phyloP scores from a whole-genome alignment of 2,888 invertebrate species.

The Drosophila mayaguana region DNA sequence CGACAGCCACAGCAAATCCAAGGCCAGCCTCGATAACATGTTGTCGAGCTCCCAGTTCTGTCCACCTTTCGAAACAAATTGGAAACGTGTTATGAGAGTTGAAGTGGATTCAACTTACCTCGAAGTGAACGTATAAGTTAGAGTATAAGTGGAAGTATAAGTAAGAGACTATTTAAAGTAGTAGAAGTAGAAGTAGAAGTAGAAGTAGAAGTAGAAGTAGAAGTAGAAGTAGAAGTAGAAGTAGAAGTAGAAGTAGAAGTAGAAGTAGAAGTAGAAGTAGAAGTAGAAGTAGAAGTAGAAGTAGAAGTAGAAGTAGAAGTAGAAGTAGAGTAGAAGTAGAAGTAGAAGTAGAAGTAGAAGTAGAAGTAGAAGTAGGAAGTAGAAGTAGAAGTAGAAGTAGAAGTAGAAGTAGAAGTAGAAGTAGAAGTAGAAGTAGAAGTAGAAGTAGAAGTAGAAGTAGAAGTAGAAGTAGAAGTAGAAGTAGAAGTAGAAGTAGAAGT shows the following conservation, averaged over 20 bases:
- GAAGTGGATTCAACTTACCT: background rate
- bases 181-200: background rate
- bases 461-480: background rate
- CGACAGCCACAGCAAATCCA: slow-evolving; percentile 18
- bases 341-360: background rate
- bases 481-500: too few species aligned
- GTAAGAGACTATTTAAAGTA: background rate
- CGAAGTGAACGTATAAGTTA: background rate
- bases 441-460: too few species aligned
- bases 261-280: background rate
- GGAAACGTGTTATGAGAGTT: background rate
- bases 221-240: slow-evolving; percentile 1
- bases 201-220: background rate
- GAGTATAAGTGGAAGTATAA: background rate
- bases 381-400: background rate
- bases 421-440: background rate
- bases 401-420: background rate
- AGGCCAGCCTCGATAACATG: slow-evolving; percentile 23
- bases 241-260: background rate
- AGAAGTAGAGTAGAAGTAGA: background rate
- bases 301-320: slow-evolving; percentile 1
- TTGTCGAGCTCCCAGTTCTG: too few species aligned
- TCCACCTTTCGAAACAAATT: too few species aligned
- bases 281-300: slow-evolving; percentile 2
- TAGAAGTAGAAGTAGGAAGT: too few species aligned